A percentile compares a stretch with the other conserved stretches of the same genome.
These are phyloP conservation scores for Tragopan temminckii DNA, from an alignment of 2,797 vertebrate genomes.

Conservation along the genomic window DNA sequence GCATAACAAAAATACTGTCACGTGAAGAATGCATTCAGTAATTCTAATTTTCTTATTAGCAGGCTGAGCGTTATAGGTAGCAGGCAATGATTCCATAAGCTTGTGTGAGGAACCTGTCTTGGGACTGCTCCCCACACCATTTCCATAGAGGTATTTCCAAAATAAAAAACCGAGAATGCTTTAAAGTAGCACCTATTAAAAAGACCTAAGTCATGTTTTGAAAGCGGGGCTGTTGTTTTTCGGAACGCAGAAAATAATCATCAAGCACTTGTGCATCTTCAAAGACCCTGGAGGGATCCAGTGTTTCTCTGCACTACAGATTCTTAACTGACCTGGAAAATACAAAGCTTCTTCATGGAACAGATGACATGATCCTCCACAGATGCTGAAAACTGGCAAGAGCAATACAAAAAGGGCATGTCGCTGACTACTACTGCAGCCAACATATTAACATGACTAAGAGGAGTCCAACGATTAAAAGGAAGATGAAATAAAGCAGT, in stretches of 20 bases:
- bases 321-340: constrained; percentile 9
- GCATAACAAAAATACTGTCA: neutral
- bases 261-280: neutral
- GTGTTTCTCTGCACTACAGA: neutral
- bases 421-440: neutral
- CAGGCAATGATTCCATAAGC: neutral
- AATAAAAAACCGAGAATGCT: neutral
- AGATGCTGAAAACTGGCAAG: neutral
- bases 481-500: neutral
- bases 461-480: neutral
- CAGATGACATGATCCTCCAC: neutral
- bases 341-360: neutral
- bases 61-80: neutral
- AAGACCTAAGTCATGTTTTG: neutral
- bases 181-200: neutral
- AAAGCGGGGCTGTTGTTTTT: neutral
- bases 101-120: neutral
- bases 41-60: neutral
- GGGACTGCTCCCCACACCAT: neutral
- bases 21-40: neutral
- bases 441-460: neutral
- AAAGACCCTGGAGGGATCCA: neutral
- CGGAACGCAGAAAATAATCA: neutral
- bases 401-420: neutral
- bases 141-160: neutral